These are phyloP conservation scores for Ricordea florida DNA, from an alignment of 92 coral and sea anemone genomes.

Conservation along the genomic window DNA sequence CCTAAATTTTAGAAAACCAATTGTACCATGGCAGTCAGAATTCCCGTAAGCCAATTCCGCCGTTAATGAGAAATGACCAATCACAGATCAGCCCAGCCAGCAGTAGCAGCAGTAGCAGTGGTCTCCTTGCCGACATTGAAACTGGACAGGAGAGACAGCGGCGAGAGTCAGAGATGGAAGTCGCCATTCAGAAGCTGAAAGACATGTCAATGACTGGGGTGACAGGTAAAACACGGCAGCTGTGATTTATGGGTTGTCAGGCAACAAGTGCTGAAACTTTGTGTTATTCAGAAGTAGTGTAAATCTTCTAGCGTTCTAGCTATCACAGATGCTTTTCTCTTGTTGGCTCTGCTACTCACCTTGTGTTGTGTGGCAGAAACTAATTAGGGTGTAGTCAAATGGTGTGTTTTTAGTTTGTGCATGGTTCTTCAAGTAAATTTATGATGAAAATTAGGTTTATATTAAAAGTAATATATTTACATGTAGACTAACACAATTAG, in stretches of 20 bases:
- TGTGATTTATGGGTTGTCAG: not conserved
- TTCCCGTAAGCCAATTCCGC: constrained; percentile 92
- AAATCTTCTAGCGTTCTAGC: too few species aligned
- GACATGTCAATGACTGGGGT: constrained; percentile 46
- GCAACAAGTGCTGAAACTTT: not conserved
- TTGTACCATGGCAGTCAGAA: constrained; percentile 87
- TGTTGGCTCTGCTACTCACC: too few species aligned
- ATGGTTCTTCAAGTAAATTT: too few species aligned
- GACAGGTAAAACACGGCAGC: constrained; percentile 16
- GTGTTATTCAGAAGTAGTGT: too few species aligned
- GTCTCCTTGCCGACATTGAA: constrained; percentile 93
- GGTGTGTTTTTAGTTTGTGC: too few species aligned
- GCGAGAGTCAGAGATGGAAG: constrained; percentile 76
- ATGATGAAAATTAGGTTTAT: too few species aligned
- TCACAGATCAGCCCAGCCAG: constrained; percentile 93
- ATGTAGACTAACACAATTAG: too few species aligned
- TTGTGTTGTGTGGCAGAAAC: too few species aligned
- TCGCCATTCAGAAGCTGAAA: constrained; percentile 56
- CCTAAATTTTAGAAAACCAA: constrained; percentile 85
- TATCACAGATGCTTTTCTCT: too few species aligned
- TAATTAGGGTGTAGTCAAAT: too few species aligned
- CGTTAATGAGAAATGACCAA: constrained; percentile 77
- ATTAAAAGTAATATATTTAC: too few species aligned
- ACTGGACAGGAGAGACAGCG: constrained; percentile 39
- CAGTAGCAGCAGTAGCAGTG: constrained; percentile 97